A percentile compares a stretch with the other conserved stretches of the same genome.
phyloP scores from a whole-genome alignment of 2,888 invertebrate genomes.

The Eupsilia transversa region DNA sequence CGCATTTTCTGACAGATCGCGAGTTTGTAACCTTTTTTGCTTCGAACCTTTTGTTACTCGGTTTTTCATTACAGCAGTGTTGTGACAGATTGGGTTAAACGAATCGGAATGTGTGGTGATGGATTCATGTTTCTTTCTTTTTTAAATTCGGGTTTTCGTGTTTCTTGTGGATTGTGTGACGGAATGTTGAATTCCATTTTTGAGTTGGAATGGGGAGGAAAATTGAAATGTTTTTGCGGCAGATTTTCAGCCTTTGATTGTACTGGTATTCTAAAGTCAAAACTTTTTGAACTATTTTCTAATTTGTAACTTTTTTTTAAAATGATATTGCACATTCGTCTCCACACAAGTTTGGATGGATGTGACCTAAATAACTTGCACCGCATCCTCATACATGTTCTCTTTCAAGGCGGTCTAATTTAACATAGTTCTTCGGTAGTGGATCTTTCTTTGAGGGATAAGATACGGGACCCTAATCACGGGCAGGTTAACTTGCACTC shows the following conservation, averaged over 20 bases:
- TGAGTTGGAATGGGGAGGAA: background rate
- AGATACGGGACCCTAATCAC: conserved; percentile 41
- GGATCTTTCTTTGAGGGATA: conserved; percentile 46
- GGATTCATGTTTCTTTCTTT: conserved; percentile 34
- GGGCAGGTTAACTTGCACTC: conserved; percentile 15
- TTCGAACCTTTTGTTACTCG: conserved; percentile 44
- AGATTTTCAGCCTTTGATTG: too few relatives aligned
- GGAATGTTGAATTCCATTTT: conserved; percentile 6
- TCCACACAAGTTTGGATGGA: background rate
- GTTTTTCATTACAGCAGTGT: conserved; percentile 58
- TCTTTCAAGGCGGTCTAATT: conserved; percentile 38
- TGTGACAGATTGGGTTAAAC: conserved; percentile 57
- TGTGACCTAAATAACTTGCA: conserved; percentile 53
- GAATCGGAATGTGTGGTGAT: conserved; percentile 52
- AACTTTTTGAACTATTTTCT: background rate
- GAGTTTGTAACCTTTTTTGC: conserved; percentile 53
- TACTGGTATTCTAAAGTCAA: background rate
- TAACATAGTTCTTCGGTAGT: conserved; percentile 46
- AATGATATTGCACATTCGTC: background rate
- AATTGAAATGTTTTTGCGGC: background rate
- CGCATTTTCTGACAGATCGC: conserved; percentile 60
- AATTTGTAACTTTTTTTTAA: background rate
- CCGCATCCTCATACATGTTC: conserved; percentile 31
- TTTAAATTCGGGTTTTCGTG: conserved; percentile 12
- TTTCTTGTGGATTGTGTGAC: conserved; percentile 18